phyloP scores from a whole-genome alignment of 2,113 vertebrate genomes.

The Megaptera novaeangliae region DNA sequence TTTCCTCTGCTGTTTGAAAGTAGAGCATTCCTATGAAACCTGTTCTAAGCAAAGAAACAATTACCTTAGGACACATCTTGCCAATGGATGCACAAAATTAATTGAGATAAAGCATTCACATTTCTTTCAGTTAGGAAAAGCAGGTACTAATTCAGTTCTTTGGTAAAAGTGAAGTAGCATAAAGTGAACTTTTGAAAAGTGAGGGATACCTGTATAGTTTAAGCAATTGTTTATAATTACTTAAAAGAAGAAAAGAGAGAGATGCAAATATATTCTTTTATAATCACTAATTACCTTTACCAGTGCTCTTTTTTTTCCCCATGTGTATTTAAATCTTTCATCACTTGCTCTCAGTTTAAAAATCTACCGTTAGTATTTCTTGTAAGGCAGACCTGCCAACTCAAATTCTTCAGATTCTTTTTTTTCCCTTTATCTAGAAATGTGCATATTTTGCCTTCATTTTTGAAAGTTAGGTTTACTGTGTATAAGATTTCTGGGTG shows the following conservation, averaged over 20 bases:
- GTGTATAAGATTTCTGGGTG: not conserved
- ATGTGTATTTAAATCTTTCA: not conserved
- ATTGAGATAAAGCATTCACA: not conserved
- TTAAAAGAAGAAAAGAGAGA: not conserved
- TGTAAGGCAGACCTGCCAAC: not conserved
- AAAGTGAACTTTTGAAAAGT: not conserved
- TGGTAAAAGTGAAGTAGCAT: not conserved
- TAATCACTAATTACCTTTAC: not conserved
- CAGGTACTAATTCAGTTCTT: not conserved
- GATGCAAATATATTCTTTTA: not conserved
- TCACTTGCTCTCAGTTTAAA: not conserved
- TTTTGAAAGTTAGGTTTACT: not conserved
- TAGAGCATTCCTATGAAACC: not conserved
- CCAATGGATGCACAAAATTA: not conserved
- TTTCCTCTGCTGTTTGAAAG: not conserved
- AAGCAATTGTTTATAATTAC: not conserved
- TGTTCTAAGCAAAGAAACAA: not conserved
- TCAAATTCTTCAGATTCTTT: not conserved
- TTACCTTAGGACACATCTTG: not conserved
- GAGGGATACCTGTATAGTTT: not conserved
- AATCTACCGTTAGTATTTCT: not conserved
- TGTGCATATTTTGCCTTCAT: not conserved
- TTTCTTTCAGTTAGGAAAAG: not conserved
- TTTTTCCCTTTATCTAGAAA: not conserved
- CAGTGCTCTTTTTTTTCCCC: not conserved